phyloP scores from a whole-genome alignment of 2,888 invertebrate genomes.

The Thereva unica region DNA sequence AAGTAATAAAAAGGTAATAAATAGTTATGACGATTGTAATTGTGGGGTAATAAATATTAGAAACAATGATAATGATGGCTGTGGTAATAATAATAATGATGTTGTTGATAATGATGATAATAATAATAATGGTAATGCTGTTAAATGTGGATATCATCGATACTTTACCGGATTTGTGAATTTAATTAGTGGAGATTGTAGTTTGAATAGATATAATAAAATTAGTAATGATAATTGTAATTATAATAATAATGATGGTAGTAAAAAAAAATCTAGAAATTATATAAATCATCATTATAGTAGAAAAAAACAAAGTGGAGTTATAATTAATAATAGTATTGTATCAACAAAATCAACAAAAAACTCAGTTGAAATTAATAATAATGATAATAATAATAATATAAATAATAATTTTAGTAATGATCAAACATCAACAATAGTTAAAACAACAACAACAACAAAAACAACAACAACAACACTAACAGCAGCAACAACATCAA shows the following conservation, averaged over 20 bases:
- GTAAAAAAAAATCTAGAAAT: neutral
- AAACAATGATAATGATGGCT: neutral
- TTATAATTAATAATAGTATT: slow-evolving; percentile 2
- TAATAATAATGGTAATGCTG: neutral
- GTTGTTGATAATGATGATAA: neutral
- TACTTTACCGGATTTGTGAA: too few species aligned
- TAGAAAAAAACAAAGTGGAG: neutral
- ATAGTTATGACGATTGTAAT: too few species aligned
- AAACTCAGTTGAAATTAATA: neutral
- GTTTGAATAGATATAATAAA: neutral
- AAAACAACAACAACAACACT: slow-evolving; percentile 26
- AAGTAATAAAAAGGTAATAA: too few species aligned
- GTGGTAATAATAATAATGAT: neutral
- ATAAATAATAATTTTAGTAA: neutral
- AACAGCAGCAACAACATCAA: slow-evolving; percentile 21
- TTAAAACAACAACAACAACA: slow-evolving; percentile 30
- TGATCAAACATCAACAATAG: slow-evolving; percentile 26
- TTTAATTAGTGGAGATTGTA: too few species aligned
- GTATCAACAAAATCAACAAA: neutral
- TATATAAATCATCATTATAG: neutral
- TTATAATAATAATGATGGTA: neutral
- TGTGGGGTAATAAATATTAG: too few species aligned
- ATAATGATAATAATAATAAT: slow-evolving; percentile 6
- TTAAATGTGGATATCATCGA: neutral
- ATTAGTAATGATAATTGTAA: neutral